Evolutionary conservation across 2,113 vertebrate genomes (phyloP), one percentile per base, ranked within the genome.

Genomic region (Colistium nudipinnis): DNA sequence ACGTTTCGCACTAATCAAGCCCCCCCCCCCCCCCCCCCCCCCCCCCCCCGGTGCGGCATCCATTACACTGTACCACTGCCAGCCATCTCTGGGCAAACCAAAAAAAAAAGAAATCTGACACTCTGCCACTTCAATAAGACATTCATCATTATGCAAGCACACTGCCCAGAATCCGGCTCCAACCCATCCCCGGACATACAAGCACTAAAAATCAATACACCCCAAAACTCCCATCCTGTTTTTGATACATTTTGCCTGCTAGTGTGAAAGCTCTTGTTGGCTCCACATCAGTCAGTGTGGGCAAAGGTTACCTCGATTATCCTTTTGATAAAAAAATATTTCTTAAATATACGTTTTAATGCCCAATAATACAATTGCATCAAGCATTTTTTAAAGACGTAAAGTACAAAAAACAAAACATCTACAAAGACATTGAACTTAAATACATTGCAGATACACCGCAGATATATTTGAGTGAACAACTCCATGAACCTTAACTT

Each of bases 31-130:
- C 11, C 31, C 52, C n/a, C 14, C 7, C 11, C 24, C 13, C 19
- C 22, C 30, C 28, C 31, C 52, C n/a, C 14, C 7, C 11, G 20
- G 52, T 13, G 28, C 17, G 12, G n/a, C 36, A 43, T 53, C 36
- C 62, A 43, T 53, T 39, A 41, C 16, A 30, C 24, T 30, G 27
- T 12, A 20, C 19, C 38, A n/a, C 48, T 54, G 48, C 48, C 62
- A 41, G 35, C 33, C 28, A 24, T 39, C 52, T 11, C 52, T 33
- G 30, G 30, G 4, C 31, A 35, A 35, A 54, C n/a, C 19, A 22
- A 14, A 22, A 35, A 22, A 12, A 55, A 57, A 57, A 51, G 48
- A 28, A 16, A n/a, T n/a, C n/a, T 51, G 48, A 51, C 24, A 51
- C 48, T 14, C 25, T 5, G 48, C 16, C 48, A 28, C 24, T 51